Evolutionary conservation across 1,140 invertebrate species (phyloP).

Genomic region (Daktulosphaira vitifoliae): DNA sequence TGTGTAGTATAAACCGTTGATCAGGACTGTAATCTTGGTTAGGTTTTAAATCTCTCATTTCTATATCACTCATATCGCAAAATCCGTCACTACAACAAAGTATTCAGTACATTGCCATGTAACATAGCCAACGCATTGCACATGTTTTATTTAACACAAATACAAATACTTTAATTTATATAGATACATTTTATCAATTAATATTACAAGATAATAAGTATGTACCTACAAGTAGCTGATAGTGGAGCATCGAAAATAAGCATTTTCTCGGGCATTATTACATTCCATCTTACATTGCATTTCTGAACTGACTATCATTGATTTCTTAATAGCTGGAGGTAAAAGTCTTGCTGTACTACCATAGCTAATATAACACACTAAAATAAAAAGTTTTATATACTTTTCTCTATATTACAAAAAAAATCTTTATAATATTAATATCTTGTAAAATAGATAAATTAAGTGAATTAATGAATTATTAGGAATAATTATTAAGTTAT

Average conservation of each 20-base stretch:
- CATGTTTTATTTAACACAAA: no score
- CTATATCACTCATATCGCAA: conserved; percentile 60
- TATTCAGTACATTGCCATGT: background rate
- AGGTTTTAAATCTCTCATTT: conserved; percentile 55
- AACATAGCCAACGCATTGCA: background rate
- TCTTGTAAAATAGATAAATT: no score
- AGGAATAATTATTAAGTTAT: no score
- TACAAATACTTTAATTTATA: background rate
- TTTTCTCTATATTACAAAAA: no score
- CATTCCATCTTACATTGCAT: conserved; percentile 61
- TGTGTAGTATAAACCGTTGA: conserved; percentile 52
- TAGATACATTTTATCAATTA: background rate
- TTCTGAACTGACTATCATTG: conserved; percentile 52
- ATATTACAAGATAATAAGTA: background rate
- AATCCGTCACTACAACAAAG: conserved; percentile 44
- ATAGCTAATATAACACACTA: conserved; percentile 62
- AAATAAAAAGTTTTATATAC: no score
- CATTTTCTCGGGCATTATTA: conserved; percentile 49
- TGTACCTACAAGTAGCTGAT: conserved; percentile 56
- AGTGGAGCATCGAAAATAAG: conserved; percentile 58
- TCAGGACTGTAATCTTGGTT: conserved; percentile 57
- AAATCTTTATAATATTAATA: no score
- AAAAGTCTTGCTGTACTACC: conserved; percentile 58
- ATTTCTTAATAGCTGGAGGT: conserved; percentile 54
- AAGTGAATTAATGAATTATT: no score